Evolutionary conservation across 2,113 vertebrate species (phyloP), one percentile per base, ranked within the genome.

Genomic region (Opisthocomus hoazin): DNA sequence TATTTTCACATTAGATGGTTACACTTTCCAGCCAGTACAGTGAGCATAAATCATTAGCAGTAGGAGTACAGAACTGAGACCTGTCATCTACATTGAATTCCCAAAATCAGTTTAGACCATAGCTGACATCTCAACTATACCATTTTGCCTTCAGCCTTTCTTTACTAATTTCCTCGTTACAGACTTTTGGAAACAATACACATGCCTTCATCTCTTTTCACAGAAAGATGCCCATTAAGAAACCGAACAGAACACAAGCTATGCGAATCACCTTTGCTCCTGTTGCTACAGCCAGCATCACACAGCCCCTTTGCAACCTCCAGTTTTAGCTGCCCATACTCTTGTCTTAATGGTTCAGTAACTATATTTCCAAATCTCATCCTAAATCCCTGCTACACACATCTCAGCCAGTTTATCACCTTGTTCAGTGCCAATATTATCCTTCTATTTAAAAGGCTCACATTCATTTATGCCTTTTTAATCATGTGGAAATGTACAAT

Each of bases 71-170:
- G 29, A 93, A 74, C 1, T 22, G 3, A 84, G 39, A 54, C 30
- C 11, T 56, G 5, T 32, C 19, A 37, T n/a, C 53, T 10, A 13
- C 12, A 16, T 61, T 82, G 20, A 20, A 4, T 20, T 8, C 12
- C 51, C 29, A 18, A 84, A 86, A 86, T 24, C 53, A 73, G 6
- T 32, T 5, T 16, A 75, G 30, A 34, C 30, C 10, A 27, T 2
- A 27, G 1, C 24, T 7, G 10, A 37, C 15, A 48, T 8, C 1
- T 34, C n/a, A 68, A 3, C 5, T 57, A 9, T 1, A 3, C 3
- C 11, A 9, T 21, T 41, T 79, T 37, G 23, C 18, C 39, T 60
- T 85, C 23, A 74, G 22, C 6, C 4, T 48, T 76, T 79, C 39
- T 39, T 4, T 30, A 37, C 15, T 4, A 4, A 2, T 36, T 80